These are phyloP conservation scores for Notodromas monacha DNA, from an alignment of 2,888 invertebrate genomes.

Conservation along the genomic window DNA sequence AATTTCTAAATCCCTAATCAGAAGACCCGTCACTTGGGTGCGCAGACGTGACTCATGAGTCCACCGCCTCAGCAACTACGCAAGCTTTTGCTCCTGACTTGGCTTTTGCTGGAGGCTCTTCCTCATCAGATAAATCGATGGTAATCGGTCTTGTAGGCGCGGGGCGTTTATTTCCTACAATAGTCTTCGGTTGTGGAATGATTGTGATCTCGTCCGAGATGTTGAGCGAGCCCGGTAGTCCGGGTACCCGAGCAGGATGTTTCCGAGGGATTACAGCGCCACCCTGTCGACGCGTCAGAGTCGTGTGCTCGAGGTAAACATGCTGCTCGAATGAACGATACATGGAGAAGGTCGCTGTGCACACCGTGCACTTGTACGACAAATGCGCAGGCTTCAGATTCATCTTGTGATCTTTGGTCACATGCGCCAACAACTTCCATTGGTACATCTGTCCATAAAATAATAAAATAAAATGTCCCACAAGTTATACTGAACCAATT, in stretches of 20 bases:
- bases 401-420: constrained; percentile 15
- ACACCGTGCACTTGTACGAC: constrained; percentile 14
- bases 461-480: no score
- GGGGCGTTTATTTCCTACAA: no score
- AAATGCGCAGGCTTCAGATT: constrained; percentile 14
- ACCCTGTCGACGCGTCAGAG: constrained; percentile 10
- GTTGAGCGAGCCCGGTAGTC: not conserved
- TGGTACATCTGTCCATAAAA: no score
- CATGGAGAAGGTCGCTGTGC: constrained; percentile 13
- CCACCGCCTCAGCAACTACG: no score
- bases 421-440: constrained; percentile 14
- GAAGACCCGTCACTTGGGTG: no score
- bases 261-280: not conserved
- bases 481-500: no score
- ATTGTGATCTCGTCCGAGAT: not conserved
- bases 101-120: no score
- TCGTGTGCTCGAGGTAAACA: constrained; percentile 13
- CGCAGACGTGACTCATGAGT: no score
- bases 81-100: no score
- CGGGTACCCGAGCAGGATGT: not conserved
- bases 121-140: no score
- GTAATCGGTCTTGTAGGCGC: no score
- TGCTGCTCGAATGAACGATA: constrained; percentile 13
- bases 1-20: no score
- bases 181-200: constrained; percentile 9